phyloP scores from a whole-genome alignment of 2,797 vertebrate genomes.

The Arctocebus calabarensis region DNA sequence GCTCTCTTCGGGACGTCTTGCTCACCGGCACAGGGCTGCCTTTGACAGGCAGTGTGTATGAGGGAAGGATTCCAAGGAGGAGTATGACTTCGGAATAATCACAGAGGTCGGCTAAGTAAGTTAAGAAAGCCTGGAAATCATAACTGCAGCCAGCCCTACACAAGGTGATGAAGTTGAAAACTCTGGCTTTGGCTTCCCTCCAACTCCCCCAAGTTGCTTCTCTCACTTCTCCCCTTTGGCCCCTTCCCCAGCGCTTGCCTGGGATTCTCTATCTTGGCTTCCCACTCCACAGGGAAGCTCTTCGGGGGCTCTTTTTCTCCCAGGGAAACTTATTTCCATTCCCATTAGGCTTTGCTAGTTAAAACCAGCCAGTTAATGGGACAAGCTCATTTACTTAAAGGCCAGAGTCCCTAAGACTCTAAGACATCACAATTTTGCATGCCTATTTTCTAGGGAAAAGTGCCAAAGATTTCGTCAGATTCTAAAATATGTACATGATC shows the following conservation, averaged over 20 bases:
- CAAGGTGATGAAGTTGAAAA: conserved; percentile 56
- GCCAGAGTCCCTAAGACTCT: background rate
- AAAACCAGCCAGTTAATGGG: background rate
- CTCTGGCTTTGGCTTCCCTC: conserved; percentile 24
- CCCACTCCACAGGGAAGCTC: background rate
- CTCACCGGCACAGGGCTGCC: conserved; percentile 47
- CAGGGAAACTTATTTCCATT: conserved; percentile 18
- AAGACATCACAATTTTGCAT: background rate
- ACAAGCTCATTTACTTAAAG: conserved; percentile 36
- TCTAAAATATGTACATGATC: background rate
- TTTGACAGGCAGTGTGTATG: conserved; percentile 13
- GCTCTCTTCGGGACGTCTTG: conserved; percentile 56
- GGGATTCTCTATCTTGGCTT: background rate
- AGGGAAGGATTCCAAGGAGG: conserved; percentile 69
- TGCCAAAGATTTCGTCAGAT: background rate
- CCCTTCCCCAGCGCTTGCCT: background rate
- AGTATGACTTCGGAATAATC: conserved; percentile 61
- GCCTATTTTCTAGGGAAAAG: background rate
- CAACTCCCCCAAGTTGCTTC: conserved; percentile 15
- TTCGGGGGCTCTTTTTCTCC: background rate
- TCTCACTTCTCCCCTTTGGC: background rate
- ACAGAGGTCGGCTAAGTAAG: conserved; percentile 41
- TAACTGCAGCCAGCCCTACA: conserved; percentile 27
- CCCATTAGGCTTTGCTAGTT: background rate
- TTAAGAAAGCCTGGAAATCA: conserved; percentile 53